Percentiles rank a stretch among this genome's conserved stretches.
phyloP scores from a whole-genome alignment of 2,113 vertebrate species.

The Oophaga pumilio region DNA sequence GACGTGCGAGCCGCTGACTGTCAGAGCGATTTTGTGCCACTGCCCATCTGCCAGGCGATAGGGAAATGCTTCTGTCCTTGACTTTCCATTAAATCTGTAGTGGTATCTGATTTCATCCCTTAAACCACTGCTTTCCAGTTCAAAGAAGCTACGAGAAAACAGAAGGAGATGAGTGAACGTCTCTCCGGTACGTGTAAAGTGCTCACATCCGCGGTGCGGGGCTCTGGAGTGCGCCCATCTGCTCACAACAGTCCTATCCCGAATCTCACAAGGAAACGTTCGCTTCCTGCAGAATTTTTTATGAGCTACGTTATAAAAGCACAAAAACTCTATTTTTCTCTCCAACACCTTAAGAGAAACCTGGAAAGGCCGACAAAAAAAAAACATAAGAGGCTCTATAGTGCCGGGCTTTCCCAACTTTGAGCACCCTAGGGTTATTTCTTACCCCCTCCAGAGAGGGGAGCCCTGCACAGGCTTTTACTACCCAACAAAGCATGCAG shows the following conservation, averaged over 20 bases:
- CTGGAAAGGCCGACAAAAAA: too few relatives aligned
- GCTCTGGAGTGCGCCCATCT: not conserved
- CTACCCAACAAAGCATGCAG: too few relatives aligned
- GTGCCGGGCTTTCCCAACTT: too few relatives aligned
- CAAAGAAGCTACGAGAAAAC: slow-evolving; percentile 82
- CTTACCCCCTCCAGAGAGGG: too few relatives aligned
- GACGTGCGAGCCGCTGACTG: slow-evolving; percentile 87
- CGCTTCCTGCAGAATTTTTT: not conserved
- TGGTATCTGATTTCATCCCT: slow-evolving; percentile 90
- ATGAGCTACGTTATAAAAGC: not conserved
- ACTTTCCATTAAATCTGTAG: slow-evolving; percentile 84
- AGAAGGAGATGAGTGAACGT: not conserved
- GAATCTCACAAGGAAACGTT: not conserved
- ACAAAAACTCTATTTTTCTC: not conserved
- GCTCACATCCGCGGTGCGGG: too few relatives aligned
- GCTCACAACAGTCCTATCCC: not conserved
- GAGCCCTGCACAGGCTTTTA: too few relatives aligned
- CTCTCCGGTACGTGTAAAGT: not conserved
- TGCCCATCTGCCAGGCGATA: slow-evolving; percentile 91
- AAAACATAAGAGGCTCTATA: too few relatives aligned
- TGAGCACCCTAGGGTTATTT: too few relatives aligned
- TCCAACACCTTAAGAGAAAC: too few relatives aligned
- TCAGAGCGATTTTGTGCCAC: slow-evolving; percentile 88
- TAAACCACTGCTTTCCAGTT: slow-evolving; percentile 93
- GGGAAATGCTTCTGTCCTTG: slow-evolving; percentile 86